Evolutionary conservation across 2,888 invertebrate genomes (phyloP), one percentile per base, ranked within the genome.

Genomic region (Gonocerus acuteangulatus): DNA sequence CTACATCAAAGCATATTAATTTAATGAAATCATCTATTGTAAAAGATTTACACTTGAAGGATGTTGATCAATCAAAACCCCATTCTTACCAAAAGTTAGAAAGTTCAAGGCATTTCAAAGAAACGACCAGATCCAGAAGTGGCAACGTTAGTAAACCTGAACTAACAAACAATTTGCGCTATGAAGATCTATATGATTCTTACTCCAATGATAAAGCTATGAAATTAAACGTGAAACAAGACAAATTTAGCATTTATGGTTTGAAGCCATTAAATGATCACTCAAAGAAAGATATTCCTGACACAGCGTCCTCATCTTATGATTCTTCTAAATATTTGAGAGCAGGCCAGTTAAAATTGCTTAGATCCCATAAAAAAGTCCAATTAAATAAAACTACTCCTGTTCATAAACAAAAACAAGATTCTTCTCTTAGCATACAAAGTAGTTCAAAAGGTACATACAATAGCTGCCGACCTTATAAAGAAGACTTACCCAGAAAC

Each of bases 171-270:
- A 39, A 39, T 9, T 13, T 39, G 15, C 15, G n/a, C n/a, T 39
- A n/a, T 11, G 39, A 39, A 15, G n/a, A 39, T 4, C 13, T n/a
- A 9, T 39, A 39, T 42, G 21, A 52, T 39, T 34, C 21, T 52
- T 52, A 36, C 9, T 21, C 52, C 1, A 1, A 11, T 21, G 42
- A 52, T 36, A 42, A 22, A 42, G 39, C 3, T 22, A n/a, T 21
- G n/a, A 36, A 52, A 39, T 21, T 39, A 11, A 34, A 34, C 36
- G n/a, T 39, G 22, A 58, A 58, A 48, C 39, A 11, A 58, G 39
- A 22, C 21, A 27, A 47, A 27, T 21, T 19, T 23, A 22, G 19
- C 1, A 2, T 21, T n/a, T 36, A 39, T 36, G 21, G 23, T 2
- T 58, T 36, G 19, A 51, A 51, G 34, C 6, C 36, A 2, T 47